Conservation (phyloP, 1,140 invertebrate genomes). For the Cyphomyrmex costatus region DNA sequence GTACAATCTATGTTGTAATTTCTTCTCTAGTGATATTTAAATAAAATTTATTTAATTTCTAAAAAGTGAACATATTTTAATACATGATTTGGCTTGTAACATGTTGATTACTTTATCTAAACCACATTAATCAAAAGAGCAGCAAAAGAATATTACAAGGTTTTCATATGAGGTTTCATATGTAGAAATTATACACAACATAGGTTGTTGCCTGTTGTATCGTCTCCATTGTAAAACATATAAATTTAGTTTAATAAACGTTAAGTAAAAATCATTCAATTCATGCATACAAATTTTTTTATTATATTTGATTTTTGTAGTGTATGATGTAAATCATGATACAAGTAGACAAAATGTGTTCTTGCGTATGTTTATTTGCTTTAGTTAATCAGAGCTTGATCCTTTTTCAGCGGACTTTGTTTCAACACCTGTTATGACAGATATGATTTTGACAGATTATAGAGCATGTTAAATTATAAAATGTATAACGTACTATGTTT, state of each 20-base stretch:
- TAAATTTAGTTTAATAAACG: conserved; percentile 10
- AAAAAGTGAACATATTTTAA: neutral
- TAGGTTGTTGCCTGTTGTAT: conserved; percentile 14
- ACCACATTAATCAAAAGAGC: neutral
- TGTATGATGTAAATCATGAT: neutral
- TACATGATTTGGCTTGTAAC: neutral
- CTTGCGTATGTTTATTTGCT: too few relatives aligned
- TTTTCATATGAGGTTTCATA: neutral
- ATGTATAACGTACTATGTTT: too few relatives aligned
- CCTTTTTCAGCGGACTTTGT: too few relatives aligned
- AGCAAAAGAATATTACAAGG: neutral
- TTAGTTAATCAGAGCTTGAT: too few relatives aligned
- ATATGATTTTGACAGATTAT: too few relatives aligned
- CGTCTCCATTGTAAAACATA: neutral
- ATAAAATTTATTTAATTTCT: conserved; percentile 16
- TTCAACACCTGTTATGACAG: too few relatives aligned
- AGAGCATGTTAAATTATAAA: too few relatives aligned
- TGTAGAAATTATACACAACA: neutral
- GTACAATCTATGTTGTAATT: conserved; percentile 38
- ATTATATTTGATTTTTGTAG: conserved; percentile 23
- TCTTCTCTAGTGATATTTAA: neutral
- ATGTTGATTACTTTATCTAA: neutral
- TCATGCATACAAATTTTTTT: neutral
- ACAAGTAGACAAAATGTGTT: too few relatives aligned
- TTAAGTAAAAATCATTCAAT: conserved; percentile 19